Evolutionary conservation across 1,140 invertebrate genomes (phyloP).

Genomic region (Piezodorus guildinii): DNA sequence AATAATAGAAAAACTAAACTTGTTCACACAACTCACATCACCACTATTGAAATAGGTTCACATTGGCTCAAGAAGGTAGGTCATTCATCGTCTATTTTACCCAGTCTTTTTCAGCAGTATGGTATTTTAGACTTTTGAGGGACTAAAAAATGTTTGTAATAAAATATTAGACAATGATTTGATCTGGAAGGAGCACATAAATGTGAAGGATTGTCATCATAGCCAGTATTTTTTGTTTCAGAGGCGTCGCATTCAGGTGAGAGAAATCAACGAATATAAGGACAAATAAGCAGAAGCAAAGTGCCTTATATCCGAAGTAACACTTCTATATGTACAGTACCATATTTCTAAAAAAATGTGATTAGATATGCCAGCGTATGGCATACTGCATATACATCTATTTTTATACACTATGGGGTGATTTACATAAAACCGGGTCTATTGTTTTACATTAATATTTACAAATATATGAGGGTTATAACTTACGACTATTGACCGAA

Average conservation of each 20-base stretch:
- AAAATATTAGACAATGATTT: conserved; percentile 18
- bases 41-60: conserved; percentile 16
- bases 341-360: conserved; percentile 14
- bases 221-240: background rate
- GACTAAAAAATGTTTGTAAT: conserved; percentile 15
- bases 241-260: conserved; percentile 1
- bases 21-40: conserved; percentile 16
- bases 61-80: conserved; percentile 15
- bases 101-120: background rate
- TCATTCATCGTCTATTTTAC: conserved; percentile 15
- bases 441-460: conserved; percentile 15
- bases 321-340: conserved; percentile 14
- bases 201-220: conserved; percentile 15
- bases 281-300: conserved; percentile 3
- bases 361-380: conserved; percentile 1
- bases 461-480: conserved; percentile 11
- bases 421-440: conserved; percentile 14
- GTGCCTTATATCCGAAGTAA: conserved; percentile 12
- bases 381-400: conserved; percentile 6
- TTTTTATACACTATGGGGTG: conserved; percentile 13
- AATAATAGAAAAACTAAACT: conserved; percentile 1
- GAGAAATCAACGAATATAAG: conserved; percentile 9
- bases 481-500: background rate
- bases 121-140: conserved; percentile 11
- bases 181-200: conserved; percentile 18